Percentiles rank a stretch among this genome's conserved stretches.
phyloP scores from a whole-genome alignment of 2,113 vertebrate species.

The Malurus elegans region DNA sequence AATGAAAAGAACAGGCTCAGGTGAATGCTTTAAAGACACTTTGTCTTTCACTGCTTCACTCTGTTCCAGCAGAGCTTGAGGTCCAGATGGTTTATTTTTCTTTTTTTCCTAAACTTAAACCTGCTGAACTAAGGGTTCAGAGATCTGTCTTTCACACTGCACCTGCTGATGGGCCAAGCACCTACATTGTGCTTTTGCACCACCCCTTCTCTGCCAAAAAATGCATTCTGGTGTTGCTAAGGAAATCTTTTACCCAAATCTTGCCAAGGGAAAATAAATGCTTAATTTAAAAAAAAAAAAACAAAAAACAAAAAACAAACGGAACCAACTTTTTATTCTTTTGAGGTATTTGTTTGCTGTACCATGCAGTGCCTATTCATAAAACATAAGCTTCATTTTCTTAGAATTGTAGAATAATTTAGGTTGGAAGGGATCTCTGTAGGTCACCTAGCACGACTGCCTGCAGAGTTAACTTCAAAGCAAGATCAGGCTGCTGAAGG shows the following conservation, averaged over 20 bases:
- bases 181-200: slow-evolving; percentile 1
- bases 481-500: slow-evolving; percentile 7
- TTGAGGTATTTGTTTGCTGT: slow-evolving; percentile 8
- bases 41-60: slow-evolving; percentile 10
- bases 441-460: slow-evolving; percentile 3
- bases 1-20: slow-evolving; percentile 32
- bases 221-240: slow-evolving; percentile 19
- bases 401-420: slow-evolving; percentile 2
- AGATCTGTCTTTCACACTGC: slow-evolving; percentile 13
- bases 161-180: slow-evolving; percentile 38
- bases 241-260: background rate
- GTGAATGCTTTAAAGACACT: slow-evolving; percentile 33
- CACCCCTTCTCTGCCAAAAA: slow-evolving; percentile 26
- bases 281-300: background rate
- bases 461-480: slow-evolving; percentile 58
- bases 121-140: slow-evolving; percentile 20
- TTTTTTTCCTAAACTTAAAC: background rate
- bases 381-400: slow-evolving; percentile 38
- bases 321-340: background rate
- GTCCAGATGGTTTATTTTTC: slow-evolving; percentile 16
- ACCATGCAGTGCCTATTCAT: background rate
- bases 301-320: too few species aligned
- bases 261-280: background rate
- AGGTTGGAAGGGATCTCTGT: slow-evolving; percentile 2
- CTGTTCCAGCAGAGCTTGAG: background rate